Base-by-base conservation (phyloP, 2,888 invertebrate genomes). In the Drosophila neotestacea region DNA sequence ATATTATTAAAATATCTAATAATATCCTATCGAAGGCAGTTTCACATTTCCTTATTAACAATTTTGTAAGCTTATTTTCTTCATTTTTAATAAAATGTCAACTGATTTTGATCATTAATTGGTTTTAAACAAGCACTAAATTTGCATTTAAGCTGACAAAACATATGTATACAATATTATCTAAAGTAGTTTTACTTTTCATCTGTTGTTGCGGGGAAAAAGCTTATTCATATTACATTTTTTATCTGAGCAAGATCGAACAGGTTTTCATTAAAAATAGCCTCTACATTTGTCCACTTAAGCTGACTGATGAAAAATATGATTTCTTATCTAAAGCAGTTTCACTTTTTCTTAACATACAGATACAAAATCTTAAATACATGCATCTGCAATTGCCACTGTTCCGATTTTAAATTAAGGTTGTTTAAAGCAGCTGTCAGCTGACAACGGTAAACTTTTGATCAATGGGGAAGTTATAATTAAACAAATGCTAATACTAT, bases 401-500 rank as follows among this genome's bases (percentile, higher is more conserved):
- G 28, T 44, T 6, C 55, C 44, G 22, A 22, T 44, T 55, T 42
- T 32, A 7, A 4, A 55, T 55, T 34, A 34, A 42, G 55, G 42
- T 22, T 42, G 32, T 2, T 22, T 22, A 22, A 22, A n/a, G 27
- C 30, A 36, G 50, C 46, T n/a, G 46, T 36, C 22, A 36, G 39
- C 52, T 27, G 13, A 22, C 39, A 65, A 65, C 65, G 65, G 65
- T 60, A 51, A 30, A 65, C n/a, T 36, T 48, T 58, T n/a, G 34
- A 58, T 50, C 59, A 64, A 66, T 66, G 47, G 41, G 52, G 54
- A 61, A 54, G 62, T 54, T 41, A 42, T 61, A 66, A 66, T 66
- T 66, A 61, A 44, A 51, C 22, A 42, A 59, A 59, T 47, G 59
- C 44, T 51, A 67, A 67, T 72, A 60, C 16, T 73, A 47, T 67